Base-by-base conservation (phyloP, 2,888 invertebrate species). In the Eudemis profundana region DNA sequence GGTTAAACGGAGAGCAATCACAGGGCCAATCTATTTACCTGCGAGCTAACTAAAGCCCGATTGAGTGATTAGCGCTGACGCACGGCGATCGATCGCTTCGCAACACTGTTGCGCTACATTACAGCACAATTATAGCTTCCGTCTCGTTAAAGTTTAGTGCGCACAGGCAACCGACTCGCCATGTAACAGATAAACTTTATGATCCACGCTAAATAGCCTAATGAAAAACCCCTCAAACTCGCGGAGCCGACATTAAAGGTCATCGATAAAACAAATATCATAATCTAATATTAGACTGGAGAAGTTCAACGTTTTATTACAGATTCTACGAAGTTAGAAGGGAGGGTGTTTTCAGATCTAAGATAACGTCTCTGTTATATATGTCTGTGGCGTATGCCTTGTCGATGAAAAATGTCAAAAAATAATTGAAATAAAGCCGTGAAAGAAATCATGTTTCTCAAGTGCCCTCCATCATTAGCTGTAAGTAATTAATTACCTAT, bases 111-210 rank as follows among this genome's bases (percentile, higher is more conserved):
- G 49, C 21, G 40, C 42, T 50, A 40, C 50, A 54, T 53, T 56
- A 61, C 36, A 21, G 61, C 33, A 44, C 49, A 61, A 69, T 70
- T 61, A 68, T 68, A 62, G 61, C 54, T 59, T 54, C 64, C 63
- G 68, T 61, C 49, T 63, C 59, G 68, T 64, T 71, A 70, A 74
- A 70, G 63, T 70, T 79, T 77, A 79, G 71, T 72, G 72, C 74
- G 64, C 65, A 67, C 68, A 70, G 68, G 29, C 70, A 69, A 70
- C 66, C 69, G 64, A 69, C 69, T 64, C 68, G 61, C 70, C 69
- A 68, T 72, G 72, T 72, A 68, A 68, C 70, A 77, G 77, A 82
- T 81, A 80, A 82, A 81, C 59, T 85, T 85, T 84, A 85, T 77
- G 81, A 70, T 71, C 67, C 67, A 69, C 75, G 79, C 78, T 79